Evolutionary conservation across 1,140 invertebrate species (phyloP).

Genomic region (Calliphora vicina): DNA sequence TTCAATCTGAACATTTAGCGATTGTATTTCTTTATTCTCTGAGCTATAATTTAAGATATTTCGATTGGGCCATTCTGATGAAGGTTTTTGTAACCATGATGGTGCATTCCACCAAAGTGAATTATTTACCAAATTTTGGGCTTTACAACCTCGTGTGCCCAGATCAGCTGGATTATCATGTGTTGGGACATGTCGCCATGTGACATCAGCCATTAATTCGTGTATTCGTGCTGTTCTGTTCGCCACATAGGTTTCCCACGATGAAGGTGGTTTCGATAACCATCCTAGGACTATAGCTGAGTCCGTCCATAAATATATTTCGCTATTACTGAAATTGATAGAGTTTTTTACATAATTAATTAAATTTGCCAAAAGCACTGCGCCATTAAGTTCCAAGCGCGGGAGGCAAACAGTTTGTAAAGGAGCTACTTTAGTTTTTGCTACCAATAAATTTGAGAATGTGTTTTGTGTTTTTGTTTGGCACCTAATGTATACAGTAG

Average conservation of each 20-base stretch:
- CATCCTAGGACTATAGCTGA: not conserved
- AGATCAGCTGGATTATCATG: no score
- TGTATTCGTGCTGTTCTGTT: not conserved
- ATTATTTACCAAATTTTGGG: no score
- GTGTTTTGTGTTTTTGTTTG: not conserved
- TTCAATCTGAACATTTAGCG: no score
- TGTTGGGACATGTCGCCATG: constrained; percentile 20
- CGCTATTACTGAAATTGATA: not conserved
- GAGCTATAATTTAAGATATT: no score
- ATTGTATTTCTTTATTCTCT: no score
- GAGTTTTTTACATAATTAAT: not conserved
- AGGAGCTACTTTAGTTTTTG: no score
- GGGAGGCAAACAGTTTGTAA: no score
- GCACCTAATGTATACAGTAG: not conserved
- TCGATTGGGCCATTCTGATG: not conserved
- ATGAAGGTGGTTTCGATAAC: not conserved
- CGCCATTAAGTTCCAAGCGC: not conserved
- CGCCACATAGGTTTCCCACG: not conserved
- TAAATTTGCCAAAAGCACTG: not conserved
- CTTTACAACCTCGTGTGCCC: no score
- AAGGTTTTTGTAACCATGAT: not conserved
- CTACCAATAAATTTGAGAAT: no score
- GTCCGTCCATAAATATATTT: not conserved
- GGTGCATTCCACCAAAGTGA: no score
- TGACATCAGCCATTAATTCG: not conserved